Base-by-base conservation (phyloP, 2,113 vertebrate species). In the Nycticebus coucang region DNA sequence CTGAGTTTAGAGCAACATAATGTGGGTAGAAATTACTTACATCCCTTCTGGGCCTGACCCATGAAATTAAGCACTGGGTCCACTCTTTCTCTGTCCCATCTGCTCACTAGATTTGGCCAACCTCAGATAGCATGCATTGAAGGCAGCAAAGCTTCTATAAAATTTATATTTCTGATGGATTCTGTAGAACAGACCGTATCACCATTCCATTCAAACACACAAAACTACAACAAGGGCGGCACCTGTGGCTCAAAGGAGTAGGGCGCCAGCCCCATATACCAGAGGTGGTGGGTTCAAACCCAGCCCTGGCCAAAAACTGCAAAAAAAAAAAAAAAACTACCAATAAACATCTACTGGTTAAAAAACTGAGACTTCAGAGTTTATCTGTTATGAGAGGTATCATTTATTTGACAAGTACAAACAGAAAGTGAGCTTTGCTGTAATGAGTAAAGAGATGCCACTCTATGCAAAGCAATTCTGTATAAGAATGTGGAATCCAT, bases 371-470 rank as follows among this genome's bases (percentile, higher is more conserved):
- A 85, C 85, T 69, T 95, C 41, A 69, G 75, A 88, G 50, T 86
- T 75, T 77, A 77, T 62, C 2, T 91, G 1, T 83, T 30, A 50
- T 62, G 33, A 59, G n/a, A 57, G 33, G 35, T 14, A 85, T 19
- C 15, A 86, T 66, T 89, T 75, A 60, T 35, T 82, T 95, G 41
- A 85, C 17, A 72, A 60, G 17, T 53, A n/a, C 45, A 92, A 66
- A 83, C 53, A 77, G 45, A 84, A 93, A 92, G 69, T 59, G 13
- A 60, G 26, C 64, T 53, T 50, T 71, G 82, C 66, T 85, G 33
- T 91, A 81, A 82, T 95, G 92, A 86, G 14, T 82, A 59, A 93
- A 96, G 68, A 22, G 4, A 4, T 41, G 84, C 59, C 24, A 69
- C 55, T 45, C 55, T 45, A 11, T 66, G 33, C 22, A 68, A 69